Conservation (phyloP, 2,113 vertebrate genomes). For the Speoplatyrhinus poulsoni region DNA sequence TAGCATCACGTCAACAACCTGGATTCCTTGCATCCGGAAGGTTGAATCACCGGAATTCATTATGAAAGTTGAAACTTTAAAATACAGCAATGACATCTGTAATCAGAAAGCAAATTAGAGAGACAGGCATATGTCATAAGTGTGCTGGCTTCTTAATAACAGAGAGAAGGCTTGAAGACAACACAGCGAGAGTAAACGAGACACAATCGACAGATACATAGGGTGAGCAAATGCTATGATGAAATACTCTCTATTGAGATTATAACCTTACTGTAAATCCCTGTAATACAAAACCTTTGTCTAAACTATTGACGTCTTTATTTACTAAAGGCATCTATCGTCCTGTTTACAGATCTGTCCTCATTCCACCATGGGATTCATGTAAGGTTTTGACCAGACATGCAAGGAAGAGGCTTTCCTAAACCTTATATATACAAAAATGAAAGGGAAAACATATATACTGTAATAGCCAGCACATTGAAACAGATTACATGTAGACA, state of each 20-base stretch:
- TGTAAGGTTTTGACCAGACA: constrained; percentile 30
- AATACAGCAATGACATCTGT: constrained; percentile 20
- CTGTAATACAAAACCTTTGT: constrained; percentile 54
- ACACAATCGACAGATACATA: constrained; percentile 23
- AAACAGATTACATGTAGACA: constrained; percentile 44
- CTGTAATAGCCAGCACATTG: constrained; percentile 35
- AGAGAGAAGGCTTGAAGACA: constrained; percentile 27
- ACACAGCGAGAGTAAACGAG: constrained; percentile 33
- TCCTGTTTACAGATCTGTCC: constrained; percentile 43
- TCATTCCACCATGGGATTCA: constrained; percentile 27
- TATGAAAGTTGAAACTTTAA: constrained; percentile 34
- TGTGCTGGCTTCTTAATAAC: constrained; percentile 42
- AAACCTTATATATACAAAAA: constrained; percentile 47
- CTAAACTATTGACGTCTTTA: constrained; percentile 31
- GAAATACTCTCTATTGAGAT: constrained; percentile 28
- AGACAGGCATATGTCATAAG: constrained; percentile 21
- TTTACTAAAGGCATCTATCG: constrained; percentile 49
- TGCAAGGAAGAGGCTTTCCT: constrained; percentile 34
- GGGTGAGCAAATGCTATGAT: constrained; percentile 16
- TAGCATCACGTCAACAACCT: background rate
- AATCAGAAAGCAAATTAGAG: constrained; percentile 32
- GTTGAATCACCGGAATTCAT: constrained; percentile 16
- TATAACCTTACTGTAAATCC: constrained; percentile 32
- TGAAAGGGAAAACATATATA: constrained; percentile 38
- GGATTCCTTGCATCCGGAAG: background rate